These are phyloP conservation scores for Dolichotis patagonum DNA, from an alignment of 2,113 vertebrate genomes.

Conservation along the genomic window DNA sequence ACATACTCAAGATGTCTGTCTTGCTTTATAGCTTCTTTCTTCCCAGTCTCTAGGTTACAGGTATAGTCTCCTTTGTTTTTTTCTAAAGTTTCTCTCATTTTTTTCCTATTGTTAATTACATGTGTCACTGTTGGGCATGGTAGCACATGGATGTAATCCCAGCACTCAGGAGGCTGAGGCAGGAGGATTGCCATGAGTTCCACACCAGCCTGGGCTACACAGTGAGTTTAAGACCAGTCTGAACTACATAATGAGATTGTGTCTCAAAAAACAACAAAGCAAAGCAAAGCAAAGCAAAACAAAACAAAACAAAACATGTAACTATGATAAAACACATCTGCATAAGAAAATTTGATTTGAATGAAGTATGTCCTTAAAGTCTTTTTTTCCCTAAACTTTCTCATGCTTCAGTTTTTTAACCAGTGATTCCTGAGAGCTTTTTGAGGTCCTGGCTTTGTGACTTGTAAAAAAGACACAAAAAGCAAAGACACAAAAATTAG, in stretches of 20 bases:
- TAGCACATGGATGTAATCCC: background rate
- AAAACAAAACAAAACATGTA: background rate
- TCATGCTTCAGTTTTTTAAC: background rate
- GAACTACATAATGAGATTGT: background rate
- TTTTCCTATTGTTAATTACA: background rate
- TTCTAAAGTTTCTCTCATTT: background rate
- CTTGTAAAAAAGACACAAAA: background rate
- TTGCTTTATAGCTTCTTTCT: background rate
- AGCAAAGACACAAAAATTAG: background rate
- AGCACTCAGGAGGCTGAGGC: background rate
- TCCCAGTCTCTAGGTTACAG: background rate
- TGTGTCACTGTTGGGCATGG: background rate
- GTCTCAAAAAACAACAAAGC: background rate
- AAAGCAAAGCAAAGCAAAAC: no score
- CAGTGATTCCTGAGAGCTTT: background rate
- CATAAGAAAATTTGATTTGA: constrained; percentile 20
- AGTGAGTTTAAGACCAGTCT: background rate
- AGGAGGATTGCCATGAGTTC: background rate
- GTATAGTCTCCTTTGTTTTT: background rate
- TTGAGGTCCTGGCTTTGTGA: background rate
- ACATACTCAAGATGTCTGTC: background rate
- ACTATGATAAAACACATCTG: background rate
- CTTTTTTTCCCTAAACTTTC: background rate
- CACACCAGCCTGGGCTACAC: background rate
- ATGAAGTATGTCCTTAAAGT: background rate